A percentile compares a stretch with the other conserved stretches of the same genome.
Evolutionary conservation across 2,888 invertebrate genomes (phyloP).

Genomic region (Calameuta filiformis): DNA sequence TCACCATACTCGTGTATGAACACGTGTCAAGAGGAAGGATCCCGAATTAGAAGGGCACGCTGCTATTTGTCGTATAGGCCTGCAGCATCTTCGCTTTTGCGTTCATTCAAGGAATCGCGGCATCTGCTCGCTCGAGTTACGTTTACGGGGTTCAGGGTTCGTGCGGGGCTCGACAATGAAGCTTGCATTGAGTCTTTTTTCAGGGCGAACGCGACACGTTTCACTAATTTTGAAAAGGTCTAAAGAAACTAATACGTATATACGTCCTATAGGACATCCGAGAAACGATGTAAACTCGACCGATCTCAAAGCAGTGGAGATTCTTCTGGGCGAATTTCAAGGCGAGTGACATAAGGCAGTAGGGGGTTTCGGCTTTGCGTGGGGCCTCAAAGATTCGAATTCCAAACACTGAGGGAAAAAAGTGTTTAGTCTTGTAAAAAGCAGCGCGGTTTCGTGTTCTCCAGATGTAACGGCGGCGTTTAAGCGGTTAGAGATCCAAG

Average conservation of each 20-base stretch:
- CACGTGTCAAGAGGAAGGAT: constrained; percentile 25
- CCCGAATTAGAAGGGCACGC: constrained; percentile 27
- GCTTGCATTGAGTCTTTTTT: too few relatives aligned
- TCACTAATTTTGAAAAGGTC: too few relatives aligned
- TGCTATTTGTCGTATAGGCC: background rate
- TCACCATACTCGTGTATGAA: background rate
- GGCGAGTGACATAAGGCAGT: background rate
- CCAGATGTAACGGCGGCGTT: constrained; percentile 3
- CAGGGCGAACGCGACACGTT: too few relatives aligned
- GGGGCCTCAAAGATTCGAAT: constrained; percentile 26
- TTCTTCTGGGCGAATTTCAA: too few relatives aligned
- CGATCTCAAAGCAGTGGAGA: too few relatives aligned
- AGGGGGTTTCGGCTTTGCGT: constrained; percentile 8
- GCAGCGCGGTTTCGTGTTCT: constrained; percentile 5
- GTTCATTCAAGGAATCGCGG: constrained; percentile 25
- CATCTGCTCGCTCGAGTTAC: constrained; percentile 21
- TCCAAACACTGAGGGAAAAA: constrained; percentile 40
- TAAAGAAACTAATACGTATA: too few relatives aligned
- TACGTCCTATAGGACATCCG: too few relatives aligned
- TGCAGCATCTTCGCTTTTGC: constrained; percentile 19
- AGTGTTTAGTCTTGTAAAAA: constrained; percentile 31
- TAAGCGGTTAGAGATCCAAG: background rate
- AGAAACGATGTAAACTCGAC: too few relatives aligned
- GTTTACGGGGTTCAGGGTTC: too few relatives aligned
- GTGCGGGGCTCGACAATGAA: too few relatives aligned